Evolutionary conservation across 2,888 invertebrate genomes (phyloP).

Genomic region (Hipparchia sbordonii): DNA sequence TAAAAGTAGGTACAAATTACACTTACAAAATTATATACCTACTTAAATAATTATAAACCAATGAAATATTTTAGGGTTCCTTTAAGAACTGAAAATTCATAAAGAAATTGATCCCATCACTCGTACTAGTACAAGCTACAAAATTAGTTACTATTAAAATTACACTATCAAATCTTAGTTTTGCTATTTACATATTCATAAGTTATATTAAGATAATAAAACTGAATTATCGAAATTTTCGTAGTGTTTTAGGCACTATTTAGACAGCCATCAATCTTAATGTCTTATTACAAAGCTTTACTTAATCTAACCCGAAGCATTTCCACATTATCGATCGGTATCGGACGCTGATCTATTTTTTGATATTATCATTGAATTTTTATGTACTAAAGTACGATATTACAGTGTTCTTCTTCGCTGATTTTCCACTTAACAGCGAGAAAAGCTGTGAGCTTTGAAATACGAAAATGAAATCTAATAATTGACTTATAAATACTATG

Average conservation of each 20-base stretch:
- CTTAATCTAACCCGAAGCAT: constrained; percentile 57
- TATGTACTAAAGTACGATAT: no score
- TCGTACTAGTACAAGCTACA: constrained; percentile 65
- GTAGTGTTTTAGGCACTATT: constrained; percentile 83
- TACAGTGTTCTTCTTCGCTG: no score
- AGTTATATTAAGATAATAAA: constrained; percentile 72
- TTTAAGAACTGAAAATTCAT: constrained; percentile 51
- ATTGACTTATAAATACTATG: background rate
- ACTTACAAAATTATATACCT: constrained; percentile 15
- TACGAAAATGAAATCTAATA: no score
- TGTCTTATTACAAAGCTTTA: constrained; percentile 78
- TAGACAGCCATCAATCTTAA: constrained; percentile 83
- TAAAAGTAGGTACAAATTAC: constrained; percentile 26
- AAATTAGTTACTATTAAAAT: constrained; percentile 60
- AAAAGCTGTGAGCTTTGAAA: no score
- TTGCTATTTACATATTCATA: constrained; percentile 71
- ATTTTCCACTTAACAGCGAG: no score
- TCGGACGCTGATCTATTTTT: background rate
- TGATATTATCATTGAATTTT: no score
- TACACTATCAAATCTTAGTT: constrained; percentile 62
- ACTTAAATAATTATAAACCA: constrained; percentile 27
- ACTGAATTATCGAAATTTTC: constrained; percentile 80
- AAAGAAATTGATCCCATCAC: constrained; percentile 77
- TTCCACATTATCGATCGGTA: constrained; percentile 1
- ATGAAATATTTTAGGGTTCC: constrained; percentile 30